Base-by-base conservation (phyloP, 1,140 invertebrate species). In the Caenorhabditis briggsae region DNA sequence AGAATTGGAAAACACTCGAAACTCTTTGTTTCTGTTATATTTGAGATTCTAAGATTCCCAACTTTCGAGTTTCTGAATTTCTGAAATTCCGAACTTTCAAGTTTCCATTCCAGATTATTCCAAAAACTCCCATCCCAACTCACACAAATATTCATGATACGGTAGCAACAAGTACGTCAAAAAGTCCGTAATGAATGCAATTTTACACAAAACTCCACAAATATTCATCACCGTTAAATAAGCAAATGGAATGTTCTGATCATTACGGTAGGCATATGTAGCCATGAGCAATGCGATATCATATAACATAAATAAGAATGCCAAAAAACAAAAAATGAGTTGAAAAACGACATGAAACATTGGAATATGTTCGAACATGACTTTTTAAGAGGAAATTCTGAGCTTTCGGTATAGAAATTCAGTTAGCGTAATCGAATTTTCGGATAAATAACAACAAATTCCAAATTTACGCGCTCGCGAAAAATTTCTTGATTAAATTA, bases 181-280 rank as follows among this genome's bases (percentile, higher is more conserved):
- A 20, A 70, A 70, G 18, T 70, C 64, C 16, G 64, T 70, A 3
- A 70, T 70, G n/a, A 70, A 70, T 20, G 64, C 64, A 46, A 70
- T 70, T 70, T 70, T 70, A 70, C 64, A 70, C 64, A 70, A 46
- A 70, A 70, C 64, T 46, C 64, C 64, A 23, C 64, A 70, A 43
- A 70, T 41, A 70, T 70, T 70, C 64, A 70, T 70, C 33, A 70
- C 64, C 14, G 43, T 46, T 23, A 70, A 70, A 70, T 70, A 70
- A 16, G 64, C 64, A 46, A 70, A 70, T 70, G 64, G 64, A 18
- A 70, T 70, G 46, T 70, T 70, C 41, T 70, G 64, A 70, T 70
- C 64, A 46, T 70, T 70, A 9, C 64, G 64, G 18, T 70, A 70
- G 2, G 64, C 64, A 46, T 70, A 70, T 14, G 64, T 70, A 7